phyloP scores from a whole-genome alignment of 1,140 invertebrate genomes.

The Trigoniulus corallinus region DNA sequence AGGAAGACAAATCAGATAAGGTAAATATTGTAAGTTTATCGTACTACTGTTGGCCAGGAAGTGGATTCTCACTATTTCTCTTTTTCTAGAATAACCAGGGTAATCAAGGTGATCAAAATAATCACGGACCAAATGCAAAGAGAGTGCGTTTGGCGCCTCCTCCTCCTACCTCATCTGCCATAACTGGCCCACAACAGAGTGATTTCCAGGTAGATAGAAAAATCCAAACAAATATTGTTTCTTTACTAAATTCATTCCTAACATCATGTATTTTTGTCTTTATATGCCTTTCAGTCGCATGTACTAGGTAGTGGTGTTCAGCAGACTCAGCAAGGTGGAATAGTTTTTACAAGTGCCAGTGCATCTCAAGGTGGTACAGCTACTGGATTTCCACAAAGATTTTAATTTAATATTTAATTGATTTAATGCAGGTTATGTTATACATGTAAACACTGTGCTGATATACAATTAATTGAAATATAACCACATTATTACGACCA shows the following conservation, averaged over 20 bases:
- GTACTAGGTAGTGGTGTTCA: too few species aligned
- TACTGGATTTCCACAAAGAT: too few species aligned
- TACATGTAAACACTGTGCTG: too few species aligned
- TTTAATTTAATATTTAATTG: too few species aligned
- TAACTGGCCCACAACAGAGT: conserved; percentile 19
- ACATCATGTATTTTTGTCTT: too few species aligned
- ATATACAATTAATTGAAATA: too few species aligned
- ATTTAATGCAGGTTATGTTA: too few species aligned
- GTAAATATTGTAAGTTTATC: conserved; percentile 7
- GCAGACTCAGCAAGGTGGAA: too few species aligned
- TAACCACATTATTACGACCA: too few species aligned
- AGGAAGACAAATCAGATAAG: conserved; percentile 76
- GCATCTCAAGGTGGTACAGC: too few species aligned
- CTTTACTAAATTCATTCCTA: neutral
- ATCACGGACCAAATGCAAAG: conserved; percentile 39
- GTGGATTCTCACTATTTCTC: neutral
- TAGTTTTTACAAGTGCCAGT: too few species aligned
- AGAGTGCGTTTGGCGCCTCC: conserved; percentile 39
- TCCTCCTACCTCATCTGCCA: conserved; percentile 11
- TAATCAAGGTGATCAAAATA: conserved; percentile 28
- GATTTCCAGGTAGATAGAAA: conserved; percentile 17
- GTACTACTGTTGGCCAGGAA: conserved; percentile 2
- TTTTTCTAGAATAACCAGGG: conserved; percentile 12
- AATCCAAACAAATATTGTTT: conserved; percentile 15
- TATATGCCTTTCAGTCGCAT: too few species aligned